These are phyloP conservation scores for Drosophila ezoana DNA, from an alignment of 2,888 invertebrate genomes.

Conservation along the genomic window DNA sequence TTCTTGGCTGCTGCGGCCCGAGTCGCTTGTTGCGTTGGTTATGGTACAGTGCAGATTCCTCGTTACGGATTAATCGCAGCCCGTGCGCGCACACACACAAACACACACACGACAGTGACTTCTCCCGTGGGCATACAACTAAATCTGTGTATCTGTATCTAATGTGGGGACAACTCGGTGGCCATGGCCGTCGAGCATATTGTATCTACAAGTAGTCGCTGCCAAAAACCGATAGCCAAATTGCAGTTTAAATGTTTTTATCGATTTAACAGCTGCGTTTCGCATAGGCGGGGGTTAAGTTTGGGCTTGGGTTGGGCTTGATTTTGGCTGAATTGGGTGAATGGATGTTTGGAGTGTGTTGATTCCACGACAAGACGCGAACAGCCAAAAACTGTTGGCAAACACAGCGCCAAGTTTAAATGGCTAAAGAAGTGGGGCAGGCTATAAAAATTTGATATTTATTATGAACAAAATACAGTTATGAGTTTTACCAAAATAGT, in stretches of 20 bases:
- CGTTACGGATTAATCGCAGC: conserved; percentile 44
- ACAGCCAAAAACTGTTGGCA: conserved; percentile 29
- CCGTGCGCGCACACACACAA: conserved; percentile 14
- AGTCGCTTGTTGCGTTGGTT: conserved; percentile 46
- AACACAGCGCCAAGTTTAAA: conserved; percentile 22
- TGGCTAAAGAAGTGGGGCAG: neutral
- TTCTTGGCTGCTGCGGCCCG: conserved; percentile 4
- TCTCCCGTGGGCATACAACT: conserved; percentile 61
- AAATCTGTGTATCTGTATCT: conserved; percentile 66
- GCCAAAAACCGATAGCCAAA: conserved; percentile 58
- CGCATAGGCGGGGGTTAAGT: neutral
- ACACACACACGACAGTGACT: conserved; percentile 17
- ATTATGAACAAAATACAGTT: too few species aligned
- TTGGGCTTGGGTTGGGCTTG: neutral
- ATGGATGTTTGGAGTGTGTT: conserved; percentile 3
- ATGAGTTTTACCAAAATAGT: too few species aligned
- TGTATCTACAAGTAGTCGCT: conserved; percentile 66
- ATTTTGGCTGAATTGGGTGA: conserved; percentile 5
- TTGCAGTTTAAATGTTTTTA: conserved; percentile 72
- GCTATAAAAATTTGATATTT: neutral
- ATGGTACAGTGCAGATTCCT: conserved; percentile 30
- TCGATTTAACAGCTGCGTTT: conserved; percentile 72
- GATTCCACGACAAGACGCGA: conserved; percentile 40
- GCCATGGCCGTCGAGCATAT: conserved; percentile 53
- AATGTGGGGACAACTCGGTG: conserved; percentile 54